Conservation (phyloP, 2,888 invertebrate genomes). For the Nemotelus nigrinus region DNA sequence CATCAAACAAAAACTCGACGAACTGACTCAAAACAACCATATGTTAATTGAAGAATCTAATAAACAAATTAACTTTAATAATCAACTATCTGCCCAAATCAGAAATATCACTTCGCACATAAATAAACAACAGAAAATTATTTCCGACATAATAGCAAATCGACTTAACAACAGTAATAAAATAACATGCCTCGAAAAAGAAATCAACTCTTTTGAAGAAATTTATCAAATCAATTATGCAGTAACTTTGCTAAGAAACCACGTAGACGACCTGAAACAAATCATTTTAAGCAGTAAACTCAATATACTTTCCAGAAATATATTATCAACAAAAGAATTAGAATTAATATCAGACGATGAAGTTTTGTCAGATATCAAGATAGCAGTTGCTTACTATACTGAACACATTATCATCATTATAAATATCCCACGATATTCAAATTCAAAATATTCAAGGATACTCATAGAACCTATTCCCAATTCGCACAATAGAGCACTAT, state of each 20-base stretch:
- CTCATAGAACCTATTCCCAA: slow-evolving; percentile 11
- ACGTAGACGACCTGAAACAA: slow-evolving; percentile 43
- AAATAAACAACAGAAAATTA: neutral
- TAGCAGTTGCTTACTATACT: slow-evolving; percentile 6
- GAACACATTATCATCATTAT: slow-evolving; percentile 42
- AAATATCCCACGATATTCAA: slow-evolving; percentile 15
- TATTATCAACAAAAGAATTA: slow-evolving; percentile 28
- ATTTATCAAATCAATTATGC: slow-evolving; percentile 45
- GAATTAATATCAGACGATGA: slow-evolving; percentile 23
- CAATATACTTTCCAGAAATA: slow-evolving; percentile 44
- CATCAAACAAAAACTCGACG: neutral
- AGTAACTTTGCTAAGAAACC: slow-evolving; percentile 28
- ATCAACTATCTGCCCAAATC: neutral
- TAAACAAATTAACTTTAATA: neutral
- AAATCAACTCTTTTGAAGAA: slow-evolving; percentile 41
- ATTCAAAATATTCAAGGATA: slow-evolving; percentile 4
- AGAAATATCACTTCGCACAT: neutral
- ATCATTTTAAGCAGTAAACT: slow-evolving; percentile 18
- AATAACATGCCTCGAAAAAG: slow-evolving; percentile 36
- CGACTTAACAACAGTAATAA: neutral
- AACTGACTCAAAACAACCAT: neutral
- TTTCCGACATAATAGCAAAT: neutral
- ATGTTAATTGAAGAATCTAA: neutral
- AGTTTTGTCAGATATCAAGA: slow-evolving; percentile 33
- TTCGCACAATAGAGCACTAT: neutral